These are phyloP conservation scores for Vidua macroura DNA, from an alignment of 2,113 vertebrate genomes.

Conservation along the genomic window DNA sequence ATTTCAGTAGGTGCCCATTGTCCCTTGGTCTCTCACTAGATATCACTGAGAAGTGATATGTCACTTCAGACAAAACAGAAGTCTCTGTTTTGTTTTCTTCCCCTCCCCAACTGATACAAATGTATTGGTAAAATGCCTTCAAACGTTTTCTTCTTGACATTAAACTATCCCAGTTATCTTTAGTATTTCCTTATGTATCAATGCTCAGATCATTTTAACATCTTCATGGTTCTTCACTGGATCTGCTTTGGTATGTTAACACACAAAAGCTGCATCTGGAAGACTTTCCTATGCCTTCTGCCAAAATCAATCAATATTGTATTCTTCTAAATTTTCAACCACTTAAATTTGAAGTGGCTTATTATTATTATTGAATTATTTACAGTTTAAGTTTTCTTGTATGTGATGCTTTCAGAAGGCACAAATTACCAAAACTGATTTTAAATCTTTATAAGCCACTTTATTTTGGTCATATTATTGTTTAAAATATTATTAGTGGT, in stretches of 20 bases:
- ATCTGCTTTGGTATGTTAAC: not conserved
- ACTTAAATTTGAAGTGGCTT: not conserved
- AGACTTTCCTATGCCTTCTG: not conserved
- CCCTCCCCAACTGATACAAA: fast-evolving
- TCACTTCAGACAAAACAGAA: not conserved
- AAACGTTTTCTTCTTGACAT: not conserved
- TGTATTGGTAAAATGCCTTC: not conserved
- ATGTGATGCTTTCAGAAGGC: not conserved
- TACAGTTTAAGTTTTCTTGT: not conserved
- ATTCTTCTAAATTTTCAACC: not conserved
- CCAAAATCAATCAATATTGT: not conserved
- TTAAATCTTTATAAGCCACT: not conserved
- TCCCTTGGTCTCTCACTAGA: not conserved
- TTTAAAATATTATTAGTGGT: not conserved
- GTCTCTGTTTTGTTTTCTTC: not conserved
- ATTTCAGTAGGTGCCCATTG: not conserved
- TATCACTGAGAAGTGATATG: no score
- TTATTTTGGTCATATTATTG: not conserved
- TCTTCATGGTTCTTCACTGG: not conserved
- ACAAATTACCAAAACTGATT: not conserved
- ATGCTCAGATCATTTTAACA: not conserved
- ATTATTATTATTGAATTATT: not conserved
- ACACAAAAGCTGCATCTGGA: not conserved
- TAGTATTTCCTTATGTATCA: not conserved
- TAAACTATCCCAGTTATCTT: not conserved